These are phyloP conservation scores for Sipha maydis DNA, from an alignment of 2,888 invertebrate genomes.

Conservation along the genomic window DNA sequence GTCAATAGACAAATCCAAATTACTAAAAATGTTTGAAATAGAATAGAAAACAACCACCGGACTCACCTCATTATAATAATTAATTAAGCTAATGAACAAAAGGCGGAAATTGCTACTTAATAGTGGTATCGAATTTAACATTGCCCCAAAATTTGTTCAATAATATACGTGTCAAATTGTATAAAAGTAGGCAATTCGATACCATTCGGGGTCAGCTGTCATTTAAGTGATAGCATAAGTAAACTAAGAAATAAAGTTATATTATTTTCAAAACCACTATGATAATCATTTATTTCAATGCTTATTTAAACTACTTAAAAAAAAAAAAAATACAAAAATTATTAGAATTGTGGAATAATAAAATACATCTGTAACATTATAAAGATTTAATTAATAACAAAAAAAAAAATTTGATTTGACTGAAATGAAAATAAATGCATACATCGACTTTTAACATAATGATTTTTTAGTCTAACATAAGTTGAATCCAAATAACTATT, in stretches of 20 bases:
- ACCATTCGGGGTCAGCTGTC: neutral
- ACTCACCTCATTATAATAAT: neutral
- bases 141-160: neutral
- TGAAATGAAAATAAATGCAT: no score
- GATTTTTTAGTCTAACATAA: no score
- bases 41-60: neutral
- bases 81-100: conserved; percentile 17
- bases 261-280: conserved; percentile 1
- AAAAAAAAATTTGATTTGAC: neutral
- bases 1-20: neutral
- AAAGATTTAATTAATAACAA: neutral
- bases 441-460: no score
- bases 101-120: conserved; percentile 8
- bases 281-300: neutral
- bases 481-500: no score
- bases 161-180: conserved; percentile 31
- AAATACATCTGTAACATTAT: neutral
- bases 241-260: neutral
- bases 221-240: neutral
- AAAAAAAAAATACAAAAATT: no score
- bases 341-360: no score
- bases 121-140: conserved; percentile 24
- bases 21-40: neutral
- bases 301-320: no score
- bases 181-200: conserved; percentile 17